Percentiles rank a stretch among this genome's conserved stretches.
phyloP scores from a whole-genome alignment of 2,113 vertebrate genomes.

The Apodemus speciosus region DNA sequence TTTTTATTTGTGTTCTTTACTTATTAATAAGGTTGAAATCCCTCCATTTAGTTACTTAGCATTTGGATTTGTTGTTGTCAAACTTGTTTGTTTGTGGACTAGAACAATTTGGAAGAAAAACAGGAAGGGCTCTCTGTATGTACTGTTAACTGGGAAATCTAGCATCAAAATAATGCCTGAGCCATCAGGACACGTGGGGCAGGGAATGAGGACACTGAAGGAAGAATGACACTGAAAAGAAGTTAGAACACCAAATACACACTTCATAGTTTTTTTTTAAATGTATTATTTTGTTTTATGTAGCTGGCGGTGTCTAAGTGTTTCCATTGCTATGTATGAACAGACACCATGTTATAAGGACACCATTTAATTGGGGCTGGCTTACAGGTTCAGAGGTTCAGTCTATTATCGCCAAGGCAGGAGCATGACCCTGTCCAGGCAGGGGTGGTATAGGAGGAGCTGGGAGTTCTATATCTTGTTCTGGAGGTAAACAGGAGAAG shows the following conservation, averaged over 20 bases:
- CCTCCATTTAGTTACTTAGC: slow-evolving; percentile 23
- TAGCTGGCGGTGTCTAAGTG: background rate
- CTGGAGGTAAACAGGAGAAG: no score
- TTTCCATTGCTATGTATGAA: no score
- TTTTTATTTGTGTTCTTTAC: slow-evolving; percentile 52
- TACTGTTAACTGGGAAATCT: background rate
- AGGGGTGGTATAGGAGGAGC: no score
- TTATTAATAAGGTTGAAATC: slow-evolving; percentile 56
- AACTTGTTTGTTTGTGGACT: background rate
- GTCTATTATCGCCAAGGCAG: no score
- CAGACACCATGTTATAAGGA: no score
- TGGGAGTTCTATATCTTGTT: no score
- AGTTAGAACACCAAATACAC: background rate
- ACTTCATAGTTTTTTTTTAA: background rate
- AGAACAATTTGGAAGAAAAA: background rate
- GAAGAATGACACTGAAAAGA: slow-evolving; percentile 18
- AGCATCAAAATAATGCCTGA: background rate
- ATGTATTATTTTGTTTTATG: background rate
- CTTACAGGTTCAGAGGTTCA: no score
- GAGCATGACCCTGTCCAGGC: no score
- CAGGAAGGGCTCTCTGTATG: background rate
- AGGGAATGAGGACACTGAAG: slow-evolving; percentile 9
- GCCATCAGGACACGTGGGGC: background rate
- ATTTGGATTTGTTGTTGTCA: background rate
- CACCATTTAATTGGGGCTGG: no score